These are phyloP conservation scores for Lathronympha strigana DNA, from an alignment of 2,888 invertebrate species.

Conservation along the genomic window DNA sequence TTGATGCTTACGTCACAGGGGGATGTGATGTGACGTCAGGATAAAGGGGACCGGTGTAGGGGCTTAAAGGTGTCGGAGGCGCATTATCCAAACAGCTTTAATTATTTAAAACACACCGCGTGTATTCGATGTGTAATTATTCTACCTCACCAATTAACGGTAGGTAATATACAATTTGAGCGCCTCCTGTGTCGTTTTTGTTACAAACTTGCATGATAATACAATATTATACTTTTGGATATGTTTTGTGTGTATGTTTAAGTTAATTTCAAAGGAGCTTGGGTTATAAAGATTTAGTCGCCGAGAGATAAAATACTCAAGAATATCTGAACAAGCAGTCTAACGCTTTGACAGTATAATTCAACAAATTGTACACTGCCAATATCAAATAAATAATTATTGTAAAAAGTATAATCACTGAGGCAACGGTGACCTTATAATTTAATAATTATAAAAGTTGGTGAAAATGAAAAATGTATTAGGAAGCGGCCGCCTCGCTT, in stretches of 20 bases:
- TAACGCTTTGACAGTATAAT: too few relatives aligned
- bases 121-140: constrained; percentile 11
- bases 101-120: constrained; percentile 6
- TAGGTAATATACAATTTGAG: not conserved
- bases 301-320: too few relatives aligned
- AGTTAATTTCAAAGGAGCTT: not conserved
- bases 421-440: not conserved
- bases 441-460: not conserved
- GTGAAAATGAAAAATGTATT: not conserved
- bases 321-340: too few relatives aligned
- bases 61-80: not conserved
- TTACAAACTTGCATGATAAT: not conserved
- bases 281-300: too few relatives aligned
- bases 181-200: too few relatives aligned
- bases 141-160: not conserved
- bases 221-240: not conserved
- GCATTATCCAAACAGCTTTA: constrained; percentile 6
- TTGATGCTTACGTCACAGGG: constrained; percentile 17
- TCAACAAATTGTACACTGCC: too few relatives aligned
- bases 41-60: constrained; percentile 1
- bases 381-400: not conserved
- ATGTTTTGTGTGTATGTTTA: not conserved
- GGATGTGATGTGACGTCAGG: constrained; percentile 4
- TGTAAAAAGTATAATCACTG: not conserved
- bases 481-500: not conserved